phyloP scores from a whole-genome alignment of 2,797 vertebrate genomes.

The Pipistrellus kuhlii region DNA sequence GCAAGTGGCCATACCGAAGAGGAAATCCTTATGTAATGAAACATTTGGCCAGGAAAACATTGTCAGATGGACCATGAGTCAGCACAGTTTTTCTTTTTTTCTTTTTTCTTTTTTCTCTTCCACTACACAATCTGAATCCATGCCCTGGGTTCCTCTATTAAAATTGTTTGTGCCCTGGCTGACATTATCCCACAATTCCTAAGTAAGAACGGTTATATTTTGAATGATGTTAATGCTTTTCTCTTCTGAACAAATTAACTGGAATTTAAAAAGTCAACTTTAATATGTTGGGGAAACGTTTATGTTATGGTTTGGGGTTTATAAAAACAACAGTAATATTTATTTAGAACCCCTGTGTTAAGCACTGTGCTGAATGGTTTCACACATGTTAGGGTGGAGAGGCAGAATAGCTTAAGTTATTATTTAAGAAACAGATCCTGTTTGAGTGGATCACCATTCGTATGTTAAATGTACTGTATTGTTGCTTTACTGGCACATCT shows the following conservation, averaged over 20 bases:
- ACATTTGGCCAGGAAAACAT: constrained; percentile 68
- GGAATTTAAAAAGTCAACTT: constrained; percentile 7
- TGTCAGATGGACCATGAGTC: constrained; percentile 69
- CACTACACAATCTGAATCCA: not conserved
- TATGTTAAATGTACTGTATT: constrained; percentile 54
- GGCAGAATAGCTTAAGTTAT: not conserved
- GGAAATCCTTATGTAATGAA: constrained; percentile 62
- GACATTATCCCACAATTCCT: constrained; percentile 3
- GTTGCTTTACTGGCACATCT: constrained; percentile 72
- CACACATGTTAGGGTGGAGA: not conserved
- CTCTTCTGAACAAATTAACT: not conserved
- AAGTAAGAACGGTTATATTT: not conserved
- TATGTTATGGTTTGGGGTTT: not conserved
- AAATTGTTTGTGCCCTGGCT: not conserved
- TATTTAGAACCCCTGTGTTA: not conserved
- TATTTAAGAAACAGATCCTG: constrained; percentile 61
- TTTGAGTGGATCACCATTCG: constrained; percentile 64
- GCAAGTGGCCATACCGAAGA: not conserved
- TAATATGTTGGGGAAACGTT: not conserved
- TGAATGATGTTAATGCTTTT: not conserved
- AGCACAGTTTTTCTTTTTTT: not conserved
- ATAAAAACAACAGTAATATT: constrained; percentile 7
- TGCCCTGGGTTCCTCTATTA: constrained; percentile 25
- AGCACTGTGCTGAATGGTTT: constrained; percentile 6
- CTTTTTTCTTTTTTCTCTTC: not conserved